Evolutionary conservation across 2,888 invertebrate genomes (phyloP), one percentile per base, ranked within the genome.

Genomic region (Heliconius ethilla): DNA sequence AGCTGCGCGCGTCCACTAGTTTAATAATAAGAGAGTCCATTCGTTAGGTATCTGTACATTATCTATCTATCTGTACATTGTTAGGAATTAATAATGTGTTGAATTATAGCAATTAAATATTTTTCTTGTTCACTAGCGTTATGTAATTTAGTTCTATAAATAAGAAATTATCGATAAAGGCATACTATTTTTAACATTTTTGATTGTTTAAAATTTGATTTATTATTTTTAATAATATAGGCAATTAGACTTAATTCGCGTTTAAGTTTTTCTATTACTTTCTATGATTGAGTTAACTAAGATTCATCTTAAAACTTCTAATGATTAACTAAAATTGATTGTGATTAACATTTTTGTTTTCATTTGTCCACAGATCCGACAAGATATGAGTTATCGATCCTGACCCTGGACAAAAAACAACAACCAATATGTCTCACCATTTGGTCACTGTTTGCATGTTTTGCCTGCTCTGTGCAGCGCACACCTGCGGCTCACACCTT

Each of bases 371-470:
- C 85, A 83, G 83, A 83, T 80, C 81, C 79, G 77, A 66, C 77
- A 79, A 78, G 82, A 76, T 79, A 82, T 84, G 83, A 83, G 78
- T 75, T 79, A 59, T 33, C 75, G 55, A 59, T 79, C 77, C 73
- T 80, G 75, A 81, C 78, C 59, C 66, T 25, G 40, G 69, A 73
- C 63, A 59, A 77, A 51, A 63, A 40, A 9, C 51, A 29, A 78
- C 80, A 82, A 76, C 75, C 75, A 89, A 86, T 81, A 94, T 94
- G 94, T 90, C 94, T 13, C 93, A 90, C 76, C 92, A 96, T 86
- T 94, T 97, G 78, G 96, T 97, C 84, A 96, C 97, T 22, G 97
- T 97, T n/a, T 97, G 97, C 87, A 96, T 97, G 90, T 96, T 97
- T 84, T 97, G 97, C 86, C 95, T 97, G 72, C 92, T 97, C 0